Evolutionary conservation across 2,888 invertebrate species (phyloP).

Genomic region (Tuberolachnus salignus): DNA sequence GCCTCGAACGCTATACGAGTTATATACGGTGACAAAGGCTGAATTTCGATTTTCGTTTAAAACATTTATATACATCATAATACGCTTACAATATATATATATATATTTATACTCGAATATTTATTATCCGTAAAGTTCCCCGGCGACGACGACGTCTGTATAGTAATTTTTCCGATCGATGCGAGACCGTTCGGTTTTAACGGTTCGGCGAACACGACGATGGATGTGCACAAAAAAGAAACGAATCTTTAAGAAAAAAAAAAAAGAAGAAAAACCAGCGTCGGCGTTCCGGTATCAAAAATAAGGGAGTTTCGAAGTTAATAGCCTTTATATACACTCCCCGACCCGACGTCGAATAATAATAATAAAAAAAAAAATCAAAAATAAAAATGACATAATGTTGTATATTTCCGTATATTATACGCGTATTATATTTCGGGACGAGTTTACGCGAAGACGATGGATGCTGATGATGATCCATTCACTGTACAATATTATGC

Average conservation of each 20-base stretch:
- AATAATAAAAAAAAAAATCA: no score
- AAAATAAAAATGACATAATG: constrained; percentile 28
- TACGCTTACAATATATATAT: no score
- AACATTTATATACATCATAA: no score
- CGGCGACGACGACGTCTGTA: no score
- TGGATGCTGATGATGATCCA: no score
- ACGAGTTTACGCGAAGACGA: no score
- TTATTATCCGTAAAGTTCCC: neutral
- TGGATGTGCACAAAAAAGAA: neutral
- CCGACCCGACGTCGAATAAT: neutral
- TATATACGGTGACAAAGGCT: no score
- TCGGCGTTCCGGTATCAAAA: constrained; percentile 39
- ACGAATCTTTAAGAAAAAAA: constrained; percentile 22
- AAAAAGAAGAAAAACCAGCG: constrained; percentile 23
- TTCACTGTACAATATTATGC: no score
- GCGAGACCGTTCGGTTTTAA: constrained; percentile 23
- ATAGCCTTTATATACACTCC: constrained; percentile 22
- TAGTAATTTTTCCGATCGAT: constrained; percentile 24
- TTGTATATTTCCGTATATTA: neutral
- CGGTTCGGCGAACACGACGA: neutral
- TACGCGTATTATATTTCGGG: neutral
- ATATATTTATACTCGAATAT: neutral
- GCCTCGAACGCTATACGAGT: no score
- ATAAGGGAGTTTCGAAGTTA: constrained; percentile 37
- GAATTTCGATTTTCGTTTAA: no score